Evolutionary conservation across 2,888 invertebrate genomes (phyloP).

Genomic region (Didymodactylos carnosus): DNA sequence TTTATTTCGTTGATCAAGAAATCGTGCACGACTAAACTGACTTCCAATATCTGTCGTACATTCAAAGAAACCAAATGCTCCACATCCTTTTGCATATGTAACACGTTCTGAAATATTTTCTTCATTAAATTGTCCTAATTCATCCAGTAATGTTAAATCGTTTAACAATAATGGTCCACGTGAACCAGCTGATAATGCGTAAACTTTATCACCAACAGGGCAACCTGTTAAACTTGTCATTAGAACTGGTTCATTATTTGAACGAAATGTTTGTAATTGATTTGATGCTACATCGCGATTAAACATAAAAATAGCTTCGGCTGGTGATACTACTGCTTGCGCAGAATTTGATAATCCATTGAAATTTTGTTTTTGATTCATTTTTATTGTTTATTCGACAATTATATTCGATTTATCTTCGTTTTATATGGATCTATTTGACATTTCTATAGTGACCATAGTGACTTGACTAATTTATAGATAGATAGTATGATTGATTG

Average conservation of each 20-base stretch:
- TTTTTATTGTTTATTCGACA: neutral
- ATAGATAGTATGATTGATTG: too few species aligned
- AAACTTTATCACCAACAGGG: neutral
- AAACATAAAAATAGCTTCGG: neutral
- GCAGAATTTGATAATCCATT: neutral
- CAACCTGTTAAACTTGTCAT: neutral
- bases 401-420: neutral
- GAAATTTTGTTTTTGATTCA: neutral
- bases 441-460: too few species aligned
- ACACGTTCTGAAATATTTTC: neutral
- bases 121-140: neutral
- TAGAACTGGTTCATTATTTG: neutral
- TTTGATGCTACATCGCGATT: neutral
- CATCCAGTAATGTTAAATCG: neutral
- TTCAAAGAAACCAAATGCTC: slow-evolving; percentile 1
- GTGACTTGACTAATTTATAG: too few species aligned
- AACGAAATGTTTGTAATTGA: slow-evolving; percentile 1
- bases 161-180: neutral
- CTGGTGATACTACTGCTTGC: neutral
- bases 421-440: too few species aligned
- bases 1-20: neutral
- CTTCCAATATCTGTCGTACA: neutral
- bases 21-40: neutral
- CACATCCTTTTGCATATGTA: neutral
- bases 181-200: neutral